Evolutionary conservation across 1,140 invertebrate species (phyloP).

Genomic region (Drosophila arizonae): DNA sequence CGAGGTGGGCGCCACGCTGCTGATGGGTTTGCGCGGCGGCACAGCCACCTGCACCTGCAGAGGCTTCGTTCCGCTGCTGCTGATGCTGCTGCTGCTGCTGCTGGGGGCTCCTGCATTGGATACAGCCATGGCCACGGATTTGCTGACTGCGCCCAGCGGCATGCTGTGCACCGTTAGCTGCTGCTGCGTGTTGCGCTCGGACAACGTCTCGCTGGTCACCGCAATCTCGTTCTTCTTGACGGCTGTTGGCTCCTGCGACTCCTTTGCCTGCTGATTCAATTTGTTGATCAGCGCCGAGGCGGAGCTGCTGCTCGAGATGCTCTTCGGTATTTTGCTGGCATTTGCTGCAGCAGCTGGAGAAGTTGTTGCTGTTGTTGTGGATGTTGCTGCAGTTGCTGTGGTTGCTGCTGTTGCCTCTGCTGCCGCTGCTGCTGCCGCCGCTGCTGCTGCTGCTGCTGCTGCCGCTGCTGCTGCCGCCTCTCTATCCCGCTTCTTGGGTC

Average conservation of each 20-base stretch:
- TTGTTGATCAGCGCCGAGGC: conserved; percentile 69
- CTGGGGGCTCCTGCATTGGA: conserved; percentile 35
- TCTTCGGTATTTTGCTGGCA: conserved; percentile 76
- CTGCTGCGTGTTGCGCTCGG: conserved; percentile 69
- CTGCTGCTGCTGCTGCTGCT: conserved; percentile 57
- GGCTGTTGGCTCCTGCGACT: conserved; percentile 19
- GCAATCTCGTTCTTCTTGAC: conserved; percentile 66
- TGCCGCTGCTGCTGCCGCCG: conserved; percentile 45
- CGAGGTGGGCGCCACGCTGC: conserved; percentile 90
- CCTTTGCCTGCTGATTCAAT: conserved; percentile 58
- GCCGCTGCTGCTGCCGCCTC: conserved; percentile 70
- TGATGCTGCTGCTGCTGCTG: conserved; percentile 22
- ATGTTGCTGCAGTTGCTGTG: too few relatives aligned
- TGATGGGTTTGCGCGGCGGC: conserved; percentile 88
- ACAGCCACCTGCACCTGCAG: conserved; percentile 70
- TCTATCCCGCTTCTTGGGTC: conserved; percentile 72
- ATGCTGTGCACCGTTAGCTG: conserved; percentile 87
- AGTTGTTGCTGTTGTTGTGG: conserved; percentile 61
- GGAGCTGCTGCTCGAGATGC: conserved; percentile 57
- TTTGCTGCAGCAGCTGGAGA: conserved; percentile 39
- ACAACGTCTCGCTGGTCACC: conserved; percentile 73
- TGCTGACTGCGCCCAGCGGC: conserved; percentile 87
- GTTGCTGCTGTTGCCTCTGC: conserved; percentile 32
- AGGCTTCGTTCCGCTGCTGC: conserved; percentile 50
- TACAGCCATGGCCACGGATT: conserved; percentile 79